Conservation (phyloP, 2,888 invertebrate species). For the Chrysolina oricalcia region DNA sequence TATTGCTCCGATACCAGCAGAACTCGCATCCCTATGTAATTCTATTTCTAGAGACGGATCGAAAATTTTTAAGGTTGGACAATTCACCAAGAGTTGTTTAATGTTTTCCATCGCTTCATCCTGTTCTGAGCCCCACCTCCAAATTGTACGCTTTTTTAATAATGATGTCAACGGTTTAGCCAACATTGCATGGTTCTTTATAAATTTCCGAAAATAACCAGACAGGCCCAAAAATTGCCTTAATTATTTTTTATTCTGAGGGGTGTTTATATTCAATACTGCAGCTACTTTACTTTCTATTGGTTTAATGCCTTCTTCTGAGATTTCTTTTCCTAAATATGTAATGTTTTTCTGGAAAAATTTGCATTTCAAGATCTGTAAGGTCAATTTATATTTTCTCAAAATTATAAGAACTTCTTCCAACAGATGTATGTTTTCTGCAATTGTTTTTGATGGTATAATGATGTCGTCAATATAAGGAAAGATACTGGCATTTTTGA, state of each 20-base stretch:
- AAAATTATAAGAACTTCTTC: neutral
- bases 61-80: constrained; percentile 8
- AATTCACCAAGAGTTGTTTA: constrained; percentile 16
- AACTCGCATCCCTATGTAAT: constrained; percentile 51
- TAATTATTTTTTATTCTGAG: constrained; percentile 49
- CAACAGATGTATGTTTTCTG: constrained; percentile 45
- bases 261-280: constrained; percentile 43
- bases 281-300: constrained; percentile 49
- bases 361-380: constrained; percentile 51
- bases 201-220: constrained; percentile 52
- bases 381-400: constrained; percentile 42
- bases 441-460: constrained; percentile 43
- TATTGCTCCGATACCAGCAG: constrained; percentile 45
- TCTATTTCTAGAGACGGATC: constrained; percentile 28
- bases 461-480: constrained; percentile 53
- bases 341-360: constrained; percentile 48
- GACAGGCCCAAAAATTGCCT: constrained; percentile 53
- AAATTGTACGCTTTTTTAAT: too few relatives aligned
- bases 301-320: constrained; percentile 49
- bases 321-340: constrained; percentile 54
- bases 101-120: neutral
- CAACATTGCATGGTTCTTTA: constrained; percentile 46
- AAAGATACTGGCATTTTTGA: constrained; percentile 38
- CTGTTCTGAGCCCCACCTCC: neutral
- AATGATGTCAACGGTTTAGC: constrained; percentile 46